phyloP scores from a whole-genome alignment of 2,888 invertebrate genomes.

The Bursaphelenchus okinawaensis region DNA sequence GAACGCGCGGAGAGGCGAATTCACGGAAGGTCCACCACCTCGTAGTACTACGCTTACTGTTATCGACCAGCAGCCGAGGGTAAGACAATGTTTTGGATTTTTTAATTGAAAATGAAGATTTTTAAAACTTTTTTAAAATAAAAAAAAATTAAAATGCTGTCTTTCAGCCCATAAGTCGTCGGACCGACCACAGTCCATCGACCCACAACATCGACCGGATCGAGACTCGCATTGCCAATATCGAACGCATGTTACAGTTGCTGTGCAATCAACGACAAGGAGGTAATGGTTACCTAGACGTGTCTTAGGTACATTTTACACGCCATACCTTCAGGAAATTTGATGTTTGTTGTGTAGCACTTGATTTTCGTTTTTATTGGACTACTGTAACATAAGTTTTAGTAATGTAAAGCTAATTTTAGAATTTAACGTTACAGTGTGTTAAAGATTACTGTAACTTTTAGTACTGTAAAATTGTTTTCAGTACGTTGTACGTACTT shows the following conservation, averaged over 20 bases:
- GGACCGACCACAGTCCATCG: neutral
- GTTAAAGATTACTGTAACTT: no score
- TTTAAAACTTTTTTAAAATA: neutral
- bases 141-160: neutral
- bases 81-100: neutral
- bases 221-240: constrained; percentile 15
- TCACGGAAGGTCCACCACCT: neutral
- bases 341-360: no score
- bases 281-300: neutral
- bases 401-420: neutral
- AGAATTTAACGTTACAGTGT: no score
- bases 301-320: neutral
- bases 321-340: no score
- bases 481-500: no score
- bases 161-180: neutral
- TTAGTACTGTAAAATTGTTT: no score
- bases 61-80: neutral
- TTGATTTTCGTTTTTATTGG: no score
- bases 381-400: no score
- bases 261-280: constrained; percentile 16
- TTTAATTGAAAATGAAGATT: neutral
- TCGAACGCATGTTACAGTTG: constrained; percentile 7
- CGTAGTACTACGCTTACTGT: neutral
- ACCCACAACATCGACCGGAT: constrained; percentile 1
- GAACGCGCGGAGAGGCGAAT: constrained; percentile 9